Evolutionary conservation across 2,113 vertebrate species (phyloP).

Genomic region (Apaloderma vittatum): DNA sequence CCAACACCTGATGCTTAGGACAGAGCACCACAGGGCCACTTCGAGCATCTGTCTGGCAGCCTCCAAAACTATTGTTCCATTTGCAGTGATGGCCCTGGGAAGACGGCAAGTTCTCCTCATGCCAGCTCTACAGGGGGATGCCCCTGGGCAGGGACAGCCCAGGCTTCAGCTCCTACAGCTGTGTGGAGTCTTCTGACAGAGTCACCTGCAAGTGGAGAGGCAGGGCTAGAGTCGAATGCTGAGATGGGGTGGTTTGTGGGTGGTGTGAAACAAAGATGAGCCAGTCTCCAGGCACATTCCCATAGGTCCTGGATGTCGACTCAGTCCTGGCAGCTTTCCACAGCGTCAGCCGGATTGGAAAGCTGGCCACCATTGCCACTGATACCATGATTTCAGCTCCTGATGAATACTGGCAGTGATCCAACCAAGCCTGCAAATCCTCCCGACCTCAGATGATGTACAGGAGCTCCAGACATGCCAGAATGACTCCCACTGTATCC

Average conservation of each 20-base stretch:
- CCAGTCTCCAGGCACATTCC: not conserved
- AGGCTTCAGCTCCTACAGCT: not conserved
- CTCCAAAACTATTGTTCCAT: not conserved
- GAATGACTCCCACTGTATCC: not conserved
- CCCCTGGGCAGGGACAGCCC: not conserved
- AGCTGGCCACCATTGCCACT: not conserved
- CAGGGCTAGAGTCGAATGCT: not conserved
- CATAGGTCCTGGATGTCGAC: not conserved
- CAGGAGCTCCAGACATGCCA: not conserved
- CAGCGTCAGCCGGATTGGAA: not conserved
- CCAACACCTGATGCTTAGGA: not conserved
- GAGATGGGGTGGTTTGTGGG: fast-evolving
- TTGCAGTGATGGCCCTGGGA: not conserved
- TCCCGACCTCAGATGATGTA: not conserved
- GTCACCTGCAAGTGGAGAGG: fast-evolving
- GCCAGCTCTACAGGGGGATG: not conserved
- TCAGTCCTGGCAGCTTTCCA: not conserved
- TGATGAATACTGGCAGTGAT: not conserved
- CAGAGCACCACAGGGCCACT: fast-evolving
- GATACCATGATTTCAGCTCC: not conserved
- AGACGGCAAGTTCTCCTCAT: not conserved
- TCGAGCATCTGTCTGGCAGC: not conserved
- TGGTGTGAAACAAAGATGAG: not conserved
- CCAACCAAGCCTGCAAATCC: not conserved
- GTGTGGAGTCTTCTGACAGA: not conserved